A percentile compares a stretch with the other conserved stretches of the same genome.
phyloP scores from a whole-genome alignment of 2,888 invertebrate species.

The Papilio demoleus region DNA sequence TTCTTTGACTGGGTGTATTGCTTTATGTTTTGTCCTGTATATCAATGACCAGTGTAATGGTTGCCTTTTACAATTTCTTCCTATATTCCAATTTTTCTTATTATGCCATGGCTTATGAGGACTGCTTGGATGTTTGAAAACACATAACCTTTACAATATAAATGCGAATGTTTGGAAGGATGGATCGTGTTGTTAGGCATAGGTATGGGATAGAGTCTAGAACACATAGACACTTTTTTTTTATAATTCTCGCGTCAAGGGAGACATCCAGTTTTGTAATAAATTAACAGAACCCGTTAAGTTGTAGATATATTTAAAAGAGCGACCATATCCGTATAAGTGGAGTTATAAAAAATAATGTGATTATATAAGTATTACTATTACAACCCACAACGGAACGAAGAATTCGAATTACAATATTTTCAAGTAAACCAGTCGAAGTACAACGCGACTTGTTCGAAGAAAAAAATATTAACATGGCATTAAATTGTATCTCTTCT shows the following conservation, averaged over 20 bases:
- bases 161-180: too few species aligned
- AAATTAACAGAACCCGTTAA: constrained; percentile 13
- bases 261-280: neutral
- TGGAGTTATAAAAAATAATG: constrained; percentile 23
- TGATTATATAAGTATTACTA: constrained; percentile 22
- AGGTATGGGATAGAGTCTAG: too few species aligned
- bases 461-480: constrained; percentile 31
- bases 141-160: too few species aligned
- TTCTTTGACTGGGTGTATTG: too few species aligned
- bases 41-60: too few species aligned
- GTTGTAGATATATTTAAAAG: constrained; percentile 10
- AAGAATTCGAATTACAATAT: constrained; percentile 37
- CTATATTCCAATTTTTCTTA: too few species aligned
- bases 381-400: constrained; percentile 6
- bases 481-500: constrained; percentile 39
- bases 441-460: constrained; percentile 15
- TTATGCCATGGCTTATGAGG: too few species aligned
- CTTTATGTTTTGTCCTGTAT: too few species aligned
- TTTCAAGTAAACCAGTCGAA: constrained; percentile 36
- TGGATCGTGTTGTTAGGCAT: too few species aligned
- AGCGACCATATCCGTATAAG: neutral
- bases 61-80: too few species aligned
- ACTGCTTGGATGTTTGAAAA: too few species aligned
- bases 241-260: neutral
- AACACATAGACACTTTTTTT: too few species aligned